Conservation (phyloP, 1,140 invertebrate species). For the Solen grandis region DNA sequence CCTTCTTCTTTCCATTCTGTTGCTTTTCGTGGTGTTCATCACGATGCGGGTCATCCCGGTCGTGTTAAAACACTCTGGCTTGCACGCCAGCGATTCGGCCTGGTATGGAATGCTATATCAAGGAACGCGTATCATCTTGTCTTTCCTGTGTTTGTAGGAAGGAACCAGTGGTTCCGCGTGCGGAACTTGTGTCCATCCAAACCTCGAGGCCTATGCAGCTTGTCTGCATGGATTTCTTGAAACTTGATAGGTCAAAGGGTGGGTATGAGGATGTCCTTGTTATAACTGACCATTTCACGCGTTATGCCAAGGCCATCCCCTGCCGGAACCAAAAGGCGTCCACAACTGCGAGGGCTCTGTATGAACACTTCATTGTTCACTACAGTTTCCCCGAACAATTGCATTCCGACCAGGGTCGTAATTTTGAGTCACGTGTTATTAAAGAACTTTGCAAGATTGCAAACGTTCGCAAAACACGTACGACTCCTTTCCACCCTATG, state of each 20-base stretch:
- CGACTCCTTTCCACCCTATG: too few relatives aligned
- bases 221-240: constrained; percentile 24
- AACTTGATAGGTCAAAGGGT: constrained; percentile 22
- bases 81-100: constrained; percentile 27
- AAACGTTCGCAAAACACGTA: too few relatives aligned
- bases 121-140: constrained; percentile 26
- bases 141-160: constrained; percentile 33
- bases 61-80: not conserved
- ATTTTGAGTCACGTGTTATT: not conserved
- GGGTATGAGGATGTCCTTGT: constrained; percentile 35
- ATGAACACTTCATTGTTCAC: not conserved
- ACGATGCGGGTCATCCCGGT: constrained; percentile 35
- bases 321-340: constrained; percentile 33
- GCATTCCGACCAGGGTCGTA: constrained; percentile 14
- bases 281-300: constrained; percentile 48
- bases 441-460: too few relatives aligned
- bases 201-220: constrained; percentile 18
- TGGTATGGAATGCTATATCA: constrained; percentile 2
- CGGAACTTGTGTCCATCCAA: constrained; percentile 11
- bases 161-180: not conserved
- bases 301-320: constrained; percentile 41
- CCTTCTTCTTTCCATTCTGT: not conserved
- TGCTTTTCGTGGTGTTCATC: not conserved
- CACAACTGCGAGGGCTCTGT: constrained; percentile 10
- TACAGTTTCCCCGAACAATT: not conserved